Evolutionary conservation across 2,888 invertebrate genomes (phyloP), one percentile per base, ranked within the genome.

Genomic region (Melanargia galathea): DNA sequence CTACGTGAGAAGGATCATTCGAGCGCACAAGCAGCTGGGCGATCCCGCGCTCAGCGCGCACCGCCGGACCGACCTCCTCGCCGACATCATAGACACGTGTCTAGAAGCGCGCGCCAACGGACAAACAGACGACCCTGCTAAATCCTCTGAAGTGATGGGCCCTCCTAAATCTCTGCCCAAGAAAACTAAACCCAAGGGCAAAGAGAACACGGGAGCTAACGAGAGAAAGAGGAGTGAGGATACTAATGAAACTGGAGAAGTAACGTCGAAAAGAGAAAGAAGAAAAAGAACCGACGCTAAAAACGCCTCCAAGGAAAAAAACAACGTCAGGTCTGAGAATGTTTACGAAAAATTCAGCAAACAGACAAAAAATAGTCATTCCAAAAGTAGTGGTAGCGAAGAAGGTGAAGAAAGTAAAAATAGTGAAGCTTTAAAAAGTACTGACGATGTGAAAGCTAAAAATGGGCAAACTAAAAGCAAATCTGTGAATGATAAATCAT

Each of bases 101-200:
- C 70, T 86, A 0, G 77, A 86, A 65, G 87, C 81, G 0, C 72
- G 75, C 0, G 58, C 75, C 18, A 73, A 76, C 24, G 62, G 72
- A 16, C 78, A 76, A 46, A 69, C 71, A 0, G 75, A 77, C 1
- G 60, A 57, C 7, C 71, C 74, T 0, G 74, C 71, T 2, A 67
- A 70, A 43, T 71, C 72, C 7, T 67, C 63, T 8, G 81, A 83
- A 64, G 75, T 83, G 0, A 89, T 89, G 89, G 87, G 86, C 0
- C 89, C 89, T 0, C 89, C 89, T 0, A 87, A 84, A 66, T 67
- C 77, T 3, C 46, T 85, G 1, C 88, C 88, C 0, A 89, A 83
- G 68, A 87, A 82, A 51, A 30, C 13, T 22, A 86, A 82, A 69
- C 66, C 72, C 43, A 82, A 79, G 71, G 75, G 70, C 0, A 79